A percentile compares a stretch with the other conserved stretches of the same genome.
These are phyloP conservation scores for Struthio camelus DNA, from an alignment of 2,113 vertebrate species.

Conservation along the genomic window DNA sequence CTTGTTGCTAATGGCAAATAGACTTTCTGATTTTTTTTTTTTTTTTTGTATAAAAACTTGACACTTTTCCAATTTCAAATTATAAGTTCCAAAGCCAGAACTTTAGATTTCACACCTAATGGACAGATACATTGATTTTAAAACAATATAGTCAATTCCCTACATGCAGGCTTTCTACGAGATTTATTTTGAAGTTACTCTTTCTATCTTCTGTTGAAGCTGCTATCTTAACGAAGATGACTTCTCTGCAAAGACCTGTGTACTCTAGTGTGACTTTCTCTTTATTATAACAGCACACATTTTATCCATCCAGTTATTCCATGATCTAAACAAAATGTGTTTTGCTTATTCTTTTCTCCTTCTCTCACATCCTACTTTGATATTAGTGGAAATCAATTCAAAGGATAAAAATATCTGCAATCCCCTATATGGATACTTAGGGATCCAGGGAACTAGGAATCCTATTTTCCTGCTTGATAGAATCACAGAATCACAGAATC, in stretches of 20 bases:
- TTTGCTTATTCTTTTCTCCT: not conserved
- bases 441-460: not conserved
- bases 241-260: not conserved
- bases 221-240: not conserved
- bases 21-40: not conserved
- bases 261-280: not conserved
- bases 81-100: not conserved
- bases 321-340: accelerated
- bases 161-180: not conserved
- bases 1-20: not conserved
- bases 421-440: not conserved
- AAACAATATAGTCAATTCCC: not conserved
- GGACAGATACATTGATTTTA: not conserved
- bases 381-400: not conserved
- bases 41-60: not conserved
- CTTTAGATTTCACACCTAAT: not conserved
- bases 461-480: not conserved
- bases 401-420: not conserved
- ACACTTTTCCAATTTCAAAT: not conserved
- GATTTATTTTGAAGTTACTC: not conserved
- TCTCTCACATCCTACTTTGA: not conserved
- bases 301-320: not conserved
- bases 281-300: not conserved
- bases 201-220: not conserved
- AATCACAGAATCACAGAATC: no score